Evolutionary conservation across 1,140 invertebrate species (phyloP), one percentile per base, ranked within the genome.

Genomic region (Spodoptera litura): DNA sequence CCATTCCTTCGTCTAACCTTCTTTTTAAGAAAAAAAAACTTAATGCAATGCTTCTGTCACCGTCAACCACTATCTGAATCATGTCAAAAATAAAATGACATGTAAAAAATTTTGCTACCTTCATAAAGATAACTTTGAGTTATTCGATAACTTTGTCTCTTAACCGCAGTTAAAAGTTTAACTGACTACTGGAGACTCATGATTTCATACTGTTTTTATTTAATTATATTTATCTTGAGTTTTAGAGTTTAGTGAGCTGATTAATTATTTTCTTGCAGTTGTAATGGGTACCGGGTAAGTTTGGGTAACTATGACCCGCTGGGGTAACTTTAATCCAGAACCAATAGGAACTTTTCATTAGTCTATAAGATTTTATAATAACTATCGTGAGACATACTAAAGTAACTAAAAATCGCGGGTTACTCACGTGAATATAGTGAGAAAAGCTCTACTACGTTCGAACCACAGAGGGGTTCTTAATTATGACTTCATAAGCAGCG

Each of bases 11-110:
- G 10, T 70, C 31, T 20, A 62, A 25, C 49, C 20, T 73, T 38
- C 52, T 52, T 72, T 38, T 68, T 20, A 81, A 81, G 62, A 79
- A 83, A 78, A 83, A 78, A 83, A 44, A 31, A 62, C 81, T 90
- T 93, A 93, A 93, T 93, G 92, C 91, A 92, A 87, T 88, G 90
- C 87, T 87, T 88, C 81, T 92, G 90, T 92, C 88, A 85, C 79
- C 85, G 90, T 91, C 91, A 91, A 31, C 20, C 76, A 81, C 87
- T 93, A 93, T 92, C 90, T 62, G 59, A 20, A 79, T 83, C 68
- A 81, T 80, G 89, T 87, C 89, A 86, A 78, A 3, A 53, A 15
- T 51, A 53, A 73, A 62, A 64, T 75, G 73, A 75, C 44, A 75
- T 20, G 49, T 52, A 81, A 84, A 85, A 83, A 83, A 83, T 86